Evolutionary conservation across 1,140 invertebrate species (phyloP).

Genomic region (Rhopalosiphum maidis): DNA sequence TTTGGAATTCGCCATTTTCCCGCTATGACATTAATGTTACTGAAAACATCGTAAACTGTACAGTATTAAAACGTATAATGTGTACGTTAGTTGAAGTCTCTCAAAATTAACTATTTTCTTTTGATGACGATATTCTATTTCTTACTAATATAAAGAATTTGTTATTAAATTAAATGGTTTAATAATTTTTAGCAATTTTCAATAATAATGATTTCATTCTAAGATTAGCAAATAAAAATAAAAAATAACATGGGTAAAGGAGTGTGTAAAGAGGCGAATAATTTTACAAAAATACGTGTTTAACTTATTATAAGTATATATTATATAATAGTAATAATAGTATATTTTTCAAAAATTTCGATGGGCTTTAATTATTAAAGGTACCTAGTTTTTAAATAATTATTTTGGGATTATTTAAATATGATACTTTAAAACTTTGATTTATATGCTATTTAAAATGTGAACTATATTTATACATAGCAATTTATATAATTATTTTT

Average conservation of each 20-base stretch:
- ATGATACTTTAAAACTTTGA: background rate
- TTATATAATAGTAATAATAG: no score
- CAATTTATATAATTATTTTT: background rate
- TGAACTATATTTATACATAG: background rate
- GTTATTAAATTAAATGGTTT: background rate
- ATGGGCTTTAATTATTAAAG: background rate
- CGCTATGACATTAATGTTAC: background rate
- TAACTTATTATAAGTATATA: background rate
- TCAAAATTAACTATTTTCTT: background rate
- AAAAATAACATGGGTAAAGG: no score
- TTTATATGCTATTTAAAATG: background rate
- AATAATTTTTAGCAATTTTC: background rate
- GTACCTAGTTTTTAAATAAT: background rate
- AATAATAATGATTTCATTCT: background rate
- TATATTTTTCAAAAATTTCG: background rate
- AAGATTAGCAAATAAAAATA: no score
- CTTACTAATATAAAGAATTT: background rate
- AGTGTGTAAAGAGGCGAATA: background rate
- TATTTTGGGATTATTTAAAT: background rate
- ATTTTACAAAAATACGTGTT: no score
- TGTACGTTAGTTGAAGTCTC: slow-evolving; percentile 34
- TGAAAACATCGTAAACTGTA: background rate
- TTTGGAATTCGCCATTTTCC: no score
- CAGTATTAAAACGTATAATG: background rate
- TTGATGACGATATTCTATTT: background rate